Percentiles rank a stretch among this genome's conserved stretches.
Conservation (phyloP, 2,113 vertebrate genomes). For the Pterocles gutturalis region DNA sequence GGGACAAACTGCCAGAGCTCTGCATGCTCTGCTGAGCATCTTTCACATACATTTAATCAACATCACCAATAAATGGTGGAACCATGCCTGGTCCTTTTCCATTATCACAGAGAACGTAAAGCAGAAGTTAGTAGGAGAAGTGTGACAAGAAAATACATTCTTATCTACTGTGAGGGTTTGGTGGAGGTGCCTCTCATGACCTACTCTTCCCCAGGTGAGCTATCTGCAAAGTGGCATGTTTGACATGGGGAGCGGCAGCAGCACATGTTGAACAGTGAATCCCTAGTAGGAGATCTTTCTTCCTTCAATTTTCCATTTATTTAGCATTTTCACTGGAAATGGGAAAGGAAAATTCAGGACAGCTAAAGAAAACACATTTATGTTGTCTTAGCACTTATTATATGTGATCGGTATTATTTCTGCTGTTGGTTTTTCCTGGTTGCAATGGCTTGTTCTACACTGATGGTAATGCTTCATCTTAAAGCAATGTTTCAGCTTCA, state of each 20-base stretch:
- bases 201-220: neutral
- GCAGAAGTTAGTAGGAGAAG: constrained; percentile 11
- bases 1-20: constrained; percentile 11
- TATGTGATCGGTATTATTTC: neutral
- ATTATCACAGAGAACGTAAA: neutral
- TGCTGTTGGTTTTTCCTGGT: neutral
- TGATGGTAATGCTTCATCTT: neutral
- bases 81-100: neutral
- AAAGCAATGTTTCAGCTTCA: neutral
- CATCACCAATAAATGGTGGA: neutral
- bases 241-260: neutral
- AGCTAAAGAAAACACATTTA: neutral
- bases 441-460: neutral
- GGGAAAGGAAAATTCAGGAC: neutral
- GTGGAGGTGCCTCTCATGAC: neutral
- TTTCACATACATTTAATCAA: neutral
- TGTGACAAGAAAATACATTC: neutral
- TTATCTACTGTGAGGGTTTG: neutral
- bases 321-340: neutral
- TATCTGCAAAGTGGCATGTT: neutral
- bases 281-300: neutral
- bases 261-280: neutral
- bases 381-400: neutral
- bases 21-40: constrained; percentile 21
- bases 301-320: neutral